Conservation (phyloP, 2,888 invertebrate genomes). For the Drosophila prolongata region DNA sequence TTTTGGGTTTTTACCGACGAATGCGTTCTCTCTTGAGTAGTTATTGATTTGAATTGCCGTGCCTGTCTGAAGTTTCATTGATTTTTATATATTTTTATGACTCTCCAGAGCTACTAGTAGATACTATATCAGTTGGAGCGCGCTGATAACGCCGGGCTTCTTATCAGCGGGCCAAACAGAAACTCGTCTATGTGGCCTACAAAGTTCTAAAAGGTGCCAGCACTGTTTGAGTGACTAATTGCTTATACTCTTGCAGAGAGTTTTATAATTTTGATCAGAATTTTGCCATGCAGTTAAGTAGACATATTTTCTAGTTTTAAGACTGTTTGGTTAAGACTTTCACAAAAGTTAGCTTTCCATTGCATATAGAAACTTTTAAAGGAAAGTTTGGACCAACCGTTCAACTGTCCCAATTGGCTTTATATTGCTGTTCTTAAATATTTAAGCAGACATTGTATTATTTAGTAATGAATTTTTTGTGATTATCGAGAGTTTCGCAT, state of each 20-base stretch:
- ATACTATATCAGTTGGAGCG: constrained; percentile 51
- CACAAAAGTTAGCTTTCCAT: too few species aligned
- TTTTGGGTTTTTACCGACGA: constrained; percentile 20
- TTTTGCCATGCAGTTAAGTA: neutral
- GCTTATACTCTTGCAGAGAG: constrained; percentile 1
- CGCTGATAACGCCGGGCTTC: constrained; percentile 46
- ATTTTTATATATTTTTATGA: constrained; percentile 59
- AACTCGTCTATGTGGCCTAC: constrained; percentile 51
- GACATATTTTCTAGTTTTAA: too few species aligned
- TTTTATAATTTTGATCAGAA: neutral
- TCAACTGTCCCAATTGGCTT: too few species aligned
- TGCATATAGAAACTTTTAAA: too few species aligned
- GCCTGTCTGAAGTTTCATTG: constrained; percentile 59
- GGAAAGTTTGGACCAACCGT: too few species aligned
- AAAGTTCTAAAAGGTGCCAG: constrained; percentile 47
- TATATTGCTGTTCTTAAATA: too few species aligned
- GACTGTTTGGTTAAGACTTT: too few species aligned
- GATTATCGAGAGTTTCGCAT: too few species aligned
- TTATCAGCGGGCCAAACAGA: constrained; percentile 44
- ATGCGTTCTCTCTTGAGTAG: constrained; percentile 55
- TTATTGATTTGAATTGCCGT: constrained; percentile 66
- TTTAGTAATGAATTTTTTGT: too few species aligned
- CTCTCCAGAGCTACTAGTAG: constrained; percentile 41
- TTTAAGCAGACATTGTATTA: too few species aligned
- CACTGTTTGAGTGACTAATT: constrained; percentile 44